These are phyloP conservation scores for Alviniconcha marisindica DNA, from an alignment of 1,140 invertebrate genomes.

Conservation along the genomic window DNA sequence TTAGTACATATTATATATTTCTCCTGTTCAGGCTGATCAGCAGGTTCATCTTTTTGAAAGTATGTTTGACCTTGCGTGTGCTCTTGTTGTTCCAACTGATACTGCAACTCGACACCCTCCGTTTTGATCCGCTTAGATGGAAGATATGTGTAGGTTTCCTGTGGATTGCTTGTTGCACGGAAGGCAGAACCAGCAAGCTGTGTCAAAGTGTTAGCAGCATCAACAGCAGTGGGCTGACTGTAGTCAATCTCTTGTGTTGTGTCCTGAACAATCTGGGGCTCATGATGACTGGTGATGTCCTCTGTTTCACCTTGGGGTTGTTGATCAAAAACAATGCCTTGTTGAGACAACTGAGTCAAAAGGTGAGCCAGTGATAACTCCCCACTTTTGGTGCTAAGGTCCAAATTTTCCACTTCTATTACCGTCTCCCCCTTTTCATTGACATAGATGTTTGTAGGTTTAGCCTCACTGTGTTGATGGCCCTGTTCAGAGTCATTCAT, in stretches of 20 bases:
- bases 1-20: constrained; percentile 35
- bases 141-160: constrained; percentile 25
- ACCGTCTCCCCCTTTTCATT: constrained; percentile 50
- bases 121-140: constrained; percentile 23
- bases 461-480: constrained; percentile 5
- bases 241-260: not conserved
- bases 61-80: not conserved
- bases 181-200: constrained; percentile 44
- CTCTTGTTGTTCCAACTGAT: constrained; percentile 4
- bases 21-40: not conserved
- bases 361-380: constrained; percentile 47
- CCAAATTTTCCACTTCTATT: constrained; percentile 48
- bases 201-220: constrained; percentile 49
- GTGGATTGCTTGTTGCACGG: not conserved
- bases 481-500: not conserved
- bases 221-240: constrained; percentile 47
- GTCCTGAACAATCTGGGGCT: not conserved
- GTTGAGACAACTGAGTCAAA: constrained; percentile 45
- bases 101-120: constrained; percentile 21
- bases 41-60: not conserved
- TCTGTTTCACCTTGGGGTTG: constrained; percentile 6
- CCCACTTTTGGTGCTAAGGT: constrained; percentile 45
- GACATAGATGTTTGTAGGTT: constrained; percentile 47
- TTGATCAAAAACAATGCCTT: constrained; percentile 54
- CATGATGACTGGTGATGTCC: not conserved